Percentiles rank a stretch among this genome's conserved stretches.
These are phyloP conservation scores for Aradus depressus DNA, from an alignment of 2,888 invertebrate species.

Conservation along the genomic window DNA sequence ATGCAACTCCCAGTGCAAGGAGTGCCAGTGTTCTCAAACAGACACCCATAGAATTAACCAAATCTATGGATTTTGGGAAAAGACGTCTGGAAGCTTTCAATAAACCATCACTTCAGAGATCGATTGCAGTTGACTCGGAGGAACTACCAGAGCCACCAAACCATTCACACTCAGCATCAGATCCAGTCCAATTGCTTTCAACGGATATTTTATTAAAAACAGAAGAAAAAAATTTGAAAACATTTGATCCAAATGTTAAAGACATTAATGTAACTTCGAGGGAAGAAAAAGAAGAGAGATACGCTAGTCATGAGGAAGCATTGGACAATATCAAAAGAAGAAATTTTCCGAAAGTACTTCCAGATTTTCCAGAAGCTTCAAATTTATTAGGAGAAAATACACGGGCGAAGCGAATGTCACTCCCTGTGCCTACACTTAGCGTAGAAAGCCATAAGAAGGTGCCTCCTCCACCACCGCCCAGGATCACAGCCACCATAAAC, in stretches of 20 bases:
- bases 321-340: conserved; percentile 59
- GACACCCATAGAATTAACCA: conserved; percentile 62
- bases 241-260: conserved; percentile 12
- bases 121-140: conserved; percentile 28
- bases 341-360: conserved; percentile 75
- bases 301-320: conserved; percentile 52
- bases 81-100: conserved; percentile 20
- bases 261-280: conserved; percentile 57
- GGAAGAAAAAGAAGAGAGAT: conserved; percentile 36
- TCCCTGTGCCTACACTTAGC: conserved; percentile 34
- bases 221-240: conserved; percentile 14
- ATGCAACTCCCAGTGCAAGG: conserved; percentile 64
- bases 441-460: conserved; percentile 26
- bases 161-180: conserved; percentile 29
- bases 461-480: conserved; percentile 63
- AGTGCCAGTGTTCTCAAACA: conserved; percentile 61
- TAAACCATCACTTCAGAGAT: conserved; percentile 27
- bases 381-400: conserved; percentile 1
- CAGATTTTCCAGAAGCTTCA: conserved; percentile 46
- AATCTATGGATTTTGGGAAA: conserved; percentile 35
- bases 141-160: conserved; percentile 22
- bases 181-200: conserved; percentile 25
- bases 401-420: conserved; percentile 23
- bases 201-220: conserved; percentile 4
- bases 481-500: conserved; percentile 53